Evolutionary conservation across 1,140 invertebrate species (phyloP).

Genomic region (Potamilus streckersoni): DNA sequence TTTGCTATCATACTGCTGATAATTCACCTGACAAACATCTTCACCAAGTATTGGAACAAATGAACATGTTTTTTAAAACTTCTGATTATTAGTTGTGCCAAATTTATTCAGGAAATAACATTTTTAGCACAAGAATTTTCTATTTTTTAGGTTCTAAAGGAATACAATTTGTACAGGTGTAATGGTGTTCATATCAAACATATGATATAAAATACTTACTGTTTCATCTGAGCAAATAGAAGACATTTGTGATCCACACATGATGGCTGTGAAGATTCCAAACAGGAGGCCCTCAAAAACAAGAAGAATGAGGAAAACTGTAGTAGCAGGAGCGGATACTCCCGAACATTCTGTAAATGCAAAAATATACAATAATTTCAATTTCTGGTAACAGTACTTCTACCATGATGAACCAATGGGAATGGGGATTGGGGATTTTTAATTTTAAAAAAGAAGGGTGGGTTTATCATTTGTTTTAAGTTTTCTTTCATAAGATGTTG

Average conservation of each 20-base stretch:
- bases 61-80: no score
- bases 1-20: no score
- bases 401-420: neutral
- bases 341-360: conserved; percentile 80
- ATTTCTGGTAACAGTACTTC: neutral
- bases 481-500: neutral
- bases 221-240: conserved; percentile 99
- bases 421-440: neutral
- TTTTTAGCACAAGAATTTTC: no score
- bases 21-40: no score
- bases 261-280: conserved; percentile 98
- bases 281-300: conserved; percentile 97
- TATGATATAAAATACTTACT: conserved; percentile 70
- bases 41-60: no score
- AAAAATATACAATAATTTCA: neutral
- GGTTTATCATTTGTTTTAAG: neutral
- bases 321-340: conserved; percentile 94
- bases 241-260: conserved; percentile 97
- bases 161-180: no score
- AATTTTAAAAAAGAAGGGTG: neutral
- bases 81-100: no score
- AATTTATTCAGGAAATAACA: no score
- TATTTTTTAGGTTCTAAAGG: no score
- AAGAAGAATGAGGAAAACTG: conserved; percentile 94
- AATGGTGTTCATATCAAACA: no score